Evolutionary conservation across 2,797 vertebrate species (phyloP).

Genomic region (Cephalopachus bancanus): DNA sequence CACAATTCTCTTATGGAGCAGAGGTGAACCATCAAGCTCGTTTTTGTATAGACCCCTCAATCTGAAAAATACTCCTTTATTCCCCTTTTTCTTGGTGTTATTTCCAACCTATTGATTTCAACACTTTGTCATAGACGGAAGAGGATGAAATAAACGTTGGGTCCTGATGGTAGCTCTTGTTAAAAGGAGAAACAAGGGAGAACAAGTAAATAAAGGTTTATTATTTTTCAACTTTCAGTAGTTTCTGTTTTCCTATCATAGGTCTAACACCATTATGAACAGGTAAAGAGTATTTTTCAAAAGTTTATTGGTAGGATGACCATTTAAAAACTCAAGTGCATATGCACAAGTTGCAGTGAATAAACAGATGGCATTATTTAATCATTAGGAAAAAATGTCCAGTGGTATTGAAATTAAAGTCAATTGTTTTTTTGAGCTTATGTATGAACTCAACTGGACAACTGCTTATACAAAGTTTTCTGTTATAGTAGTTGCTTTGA

Average conservation of each 20-base stretch:
- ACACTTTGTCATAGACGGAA: slow-evolving; percentile 20
- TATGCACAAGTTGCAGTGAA: neutral
- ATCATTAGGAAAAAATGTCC: neutral
- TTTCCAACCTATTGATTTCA: slow-evolving; percentile 30
- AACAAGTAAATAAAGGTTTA: slow-evolving; percentile 20
- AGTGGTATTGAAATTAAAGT: neutral
- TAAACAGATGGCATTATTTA: neutral
- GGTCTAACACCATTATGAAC: slow-evolving; percentile 4
- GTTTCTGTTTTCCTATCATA: neutral
- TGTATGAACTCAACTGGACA: slow-evolving; percentile 11
- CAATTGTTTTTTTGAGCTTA: neutral
- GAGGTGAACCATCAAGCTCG: neutral
- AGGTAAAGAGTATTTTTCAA: slow-evolving; percentile 9
- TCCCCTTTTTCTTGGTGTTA: slow-evolving; percentile 36
- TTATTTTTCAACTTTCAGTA: neutral
- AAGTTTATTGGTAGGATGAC: neutral
- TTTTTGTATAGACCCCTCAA: neutral
- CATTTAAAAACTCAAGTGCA: neutral
- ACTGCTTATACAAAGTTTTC: neutral
- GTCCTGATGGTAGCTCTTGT: neutral
- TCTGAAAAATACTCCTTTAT: slow-evolving; percentile 24
- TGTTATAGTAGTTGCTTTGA: neutral
- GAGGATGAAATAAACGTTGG: neutral
- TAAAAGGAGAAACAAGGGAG: slow-evolving; percentile 35
- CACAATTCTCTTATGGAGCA: neutral